These are phyloP conservation scores for Agriopis marginaria DNA, from an alignment of 2,888 invertebrate species.

Conservation along the genomic window DNA sequence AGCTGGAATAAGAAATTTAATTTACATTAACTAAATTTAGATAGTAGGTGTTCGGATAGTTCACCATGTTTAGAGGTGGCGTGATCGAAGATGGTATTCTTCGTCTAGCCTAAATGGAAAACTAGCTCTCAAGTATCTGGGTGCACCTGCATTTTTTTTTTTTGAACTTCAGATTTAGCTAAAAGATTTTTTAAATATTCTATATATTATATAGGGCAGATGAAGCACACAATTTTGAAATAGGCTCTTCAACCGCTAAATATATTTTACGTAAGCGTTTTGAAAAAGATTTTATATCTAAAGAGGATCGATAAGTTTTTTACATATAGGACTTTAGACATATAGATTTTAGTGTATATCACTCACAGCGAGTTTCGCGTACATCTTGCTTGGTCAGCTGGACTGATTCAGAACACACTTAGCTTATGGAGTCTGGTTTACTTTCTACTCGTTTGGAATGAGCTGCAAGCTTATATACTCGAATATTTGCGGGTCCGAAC, in stretches of 20 bases:
- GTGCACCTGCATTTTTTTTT: background rate
- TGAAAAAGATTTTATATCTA: background rate
- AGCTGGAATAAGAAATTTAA: slow-evolving; percentile 60
- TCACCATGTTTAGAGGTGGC: too few relatives aligned
- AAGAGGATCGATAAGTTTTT: background rate
- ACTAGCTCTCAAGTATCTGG: too few relatives aligned
- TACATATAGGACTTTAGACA: background rate
- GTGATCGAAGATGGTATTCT: too few relatives aligned
- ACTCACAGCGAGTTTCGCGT: slow-evolving; percentile 84
- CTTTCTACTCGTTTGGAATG: slow-evolving; percentile 72
- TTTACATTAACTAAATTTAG: background rate
- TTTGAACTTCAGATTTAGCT: background rate
- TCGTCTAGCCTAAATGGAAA: too few relatives aligned
- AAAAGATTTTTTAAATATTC: background rate
- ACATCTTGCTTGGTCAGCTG: slow-evolving; percentile 80
- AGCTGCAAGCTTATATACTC: slow-evolving; percentile 76
- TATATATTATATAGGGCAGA: background rate
- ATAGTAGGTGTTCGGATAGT: too few relatives aligned
- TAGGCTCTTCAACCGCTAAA: background rate
- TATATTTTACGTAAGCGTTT: background rate
- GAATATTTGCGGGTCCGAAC: slow-evolving; percentile 62
- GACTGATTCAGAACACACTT: slow-evolving; percentile 76
- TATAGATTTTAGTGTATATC: background rate
- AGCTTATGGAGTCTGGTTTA: slow-evolving; percentile 68
- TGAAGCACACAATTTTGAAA: background rate